Evolutionary conservation across 1,140 invertebrate genomes (phyloP), one percentile per base, ranked within the genome.

Genomic region (Gryon sp.): DNA sequence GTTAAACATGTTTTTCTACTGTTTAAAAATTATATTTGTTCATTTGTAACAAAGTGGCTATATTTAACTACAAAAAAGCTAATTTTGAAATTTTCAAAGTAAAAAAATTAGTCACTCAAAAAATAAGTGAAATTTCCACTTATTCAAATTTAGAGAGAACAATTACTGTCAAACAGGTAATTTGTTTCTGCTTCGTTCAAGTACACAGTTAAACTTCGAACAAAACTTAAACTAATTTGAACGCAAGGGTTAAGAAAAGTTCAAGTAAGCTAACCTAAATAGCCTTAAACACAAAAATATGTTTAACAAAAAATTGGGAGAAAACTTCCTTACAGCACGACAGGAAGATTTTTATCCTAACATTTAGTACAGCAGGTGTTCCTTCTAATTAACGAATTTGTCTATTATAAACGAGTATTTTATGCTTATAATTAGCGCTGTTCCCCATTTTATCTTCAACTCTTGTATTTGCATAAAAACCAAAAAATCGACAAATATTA

Each of bases 301-400:
- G 26, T 7, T 28, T 7, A 9, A 28, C 6, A 6, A 9, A 40
- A 40, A 40, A 8, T 18, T 38, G 16, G 38, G 38, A 19, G 2
- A 40, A 40, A 7, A 41, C 11, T 46, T 46, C 43, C 12, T 12
- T 14, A 22, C n/a, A 41, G 40, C 19, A 1, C 22, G n/a, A 5
- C 7, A 20, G 26, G 8, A 43, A 57, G 32, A 43, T 28, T 12
- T 57, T 14, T 6, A 18, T 19, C 20, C 24, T 41, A 19, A 59
- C 40, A 18, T 11, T 9, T 16, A 22, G 18, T 30, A 12, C 57
- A 12, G 16, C 22, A 15, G 5, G 30, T 5, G 22, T n/a, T n/a
- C n/a, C 32, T n/a, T 24, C 59, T 63, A 63, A 63, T 63, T 50
- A 63, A 11, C 22, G 32, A 65, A 65, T 65, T 52, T 65, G 46